These are phyloP conservation scores for Tetranychus piercei DNA, from an alignment of 2,888 invertebrate genomes.

Conservation along the genomic window DNA sequence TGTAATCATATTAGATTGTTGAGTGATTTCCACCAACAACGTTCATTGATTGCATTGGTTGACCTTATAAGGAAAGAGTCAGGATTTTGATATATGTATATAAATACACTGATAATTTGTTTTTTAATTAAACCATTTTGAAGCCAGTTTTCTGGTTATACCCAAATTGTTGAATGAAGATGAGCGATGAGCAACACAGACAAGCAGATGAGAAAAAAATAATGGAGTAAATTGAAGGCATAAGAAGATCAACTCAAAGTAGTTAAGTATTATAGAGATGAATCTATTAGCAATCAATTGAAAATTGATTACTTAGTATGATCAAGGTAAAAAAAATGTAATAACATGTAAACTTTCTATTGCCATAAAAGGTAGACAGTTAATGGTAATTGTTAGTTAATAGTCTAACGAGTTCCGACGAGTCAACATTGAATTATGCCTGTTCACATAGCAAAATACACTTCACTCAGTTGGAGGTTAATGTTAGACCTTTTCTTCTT, in stretches of 20 bases:
- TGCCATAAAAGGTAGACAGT: background rate
- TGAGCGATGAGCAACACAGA: background rate
- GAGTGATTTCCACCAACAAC: background rate
- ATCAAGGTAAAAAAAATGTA: background rate
- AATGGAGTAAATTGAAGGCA: background rate
- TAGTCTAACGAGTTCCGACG: background rate
- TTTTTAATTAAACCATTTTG: background rate
- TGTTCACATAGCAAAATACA: background rate
- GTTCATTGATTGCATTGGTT: background rate
- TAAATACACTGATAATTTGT: background rate
- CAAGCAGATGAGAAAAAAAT: no score
- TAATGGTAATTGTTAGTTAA: background rate
- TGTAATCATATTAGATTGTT: background rate
- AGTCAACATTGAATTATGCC: background rate
- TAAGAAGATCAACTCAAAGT: background rate
- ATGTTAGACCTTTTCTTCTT: background rate
- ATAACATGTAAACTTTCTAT: background rate
- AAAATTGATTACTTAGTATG: background rate
- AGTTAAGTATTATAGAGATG: background rate
- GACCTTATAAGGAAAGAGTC: background rate
- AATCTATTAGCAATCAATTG: background rate
- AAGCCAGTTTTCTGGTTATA: background rate
- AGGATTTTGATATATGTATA: background rate
- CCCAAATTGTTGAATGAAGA: background rate
- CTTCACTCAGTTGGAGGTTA: background rate